Base-by-base conservation (phyloP, 1,140 invertebrate genomes). In the Reticulitermes speratus region DNA sequence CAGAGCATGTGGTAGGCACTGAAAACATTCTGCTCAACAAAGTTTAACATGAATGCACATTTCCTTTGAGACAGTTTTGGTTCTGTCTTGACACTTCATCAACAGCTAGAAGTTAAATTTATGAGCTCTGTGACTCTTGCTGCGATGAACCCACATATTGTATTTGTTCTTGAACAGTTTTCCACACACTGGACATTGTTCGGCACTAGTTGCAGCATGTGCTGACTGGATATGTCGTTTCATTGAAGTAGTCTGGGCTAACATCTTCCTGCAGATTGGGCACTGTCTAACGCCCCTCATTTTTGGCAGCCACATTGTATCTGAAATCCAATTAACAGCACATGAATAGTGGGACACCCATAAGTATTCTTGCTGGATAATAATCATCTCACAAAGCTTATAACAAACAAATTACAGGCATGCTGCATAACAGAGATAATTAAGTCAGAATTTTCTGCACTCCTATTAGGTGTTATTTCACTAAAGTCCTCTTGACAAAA, bases 111-210 rank as follows among this genome's bases (percentile, higher is more conserved):
- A 84, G 12, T n/a, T 52, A 25, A 84, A 45, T 44, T 84, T 84
- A n/a, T 44, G 83, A 52, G 44, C 83, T 84, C 44, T 52, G 44
- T 44, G 44, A 45, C 48, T 83, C 52, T 82, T 83, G 82, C 86
- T 86, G 38, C 86, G 82, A 86, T 90, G 89, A 25, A 87, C 88
- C 87, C 88, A 89, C 89, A 90, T 89, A 87, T 89, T 89, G 86
- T 89, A 88, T 86, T 90, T 90, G 65, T 88, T 87, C 82, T 90
- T 89, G 86, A 89, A 90, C 65, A 88, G 87, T 84, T 89, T 89
- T 82, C 88, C 88, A 87, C 89, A 90, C 19, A 89, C 88, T 45
- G 88, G 87, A 86, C 89, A 90, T 55, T 88, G 87, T 82, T 89
- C 86, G 16, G 44, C 52, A 59, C 55, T 84, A 44, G 45, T 32